A percentile compares a stretch with the other conserved stretches of the same genome.
Evolutionary conservation across 1,140 invertebrate genomes (phyloP).

Genomic region (Neuroterus valhalla): DNA sequence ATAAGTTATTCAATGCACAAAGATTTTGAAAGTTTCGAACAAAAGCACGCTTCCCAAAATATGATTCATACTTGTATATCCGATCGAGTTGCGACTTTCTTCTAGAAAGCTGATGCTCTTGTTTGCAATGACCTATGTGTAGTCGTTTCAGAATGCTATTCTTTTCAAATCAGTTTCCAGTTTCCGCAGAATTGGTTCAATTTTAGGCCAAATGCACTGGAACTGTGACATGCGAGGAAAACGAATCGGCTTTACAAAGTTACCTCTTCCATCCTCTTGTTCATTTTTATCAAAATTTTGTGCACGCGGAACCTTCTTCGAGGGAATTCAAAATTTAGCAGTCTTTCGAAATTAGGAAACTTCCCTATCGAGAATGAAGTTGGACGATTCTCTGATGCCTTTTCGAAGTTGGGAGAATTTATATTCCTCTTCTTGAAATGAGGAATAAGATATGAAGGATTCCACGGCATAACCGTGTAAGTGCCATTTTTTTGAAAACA

Average conservation of each 20-base stretch:
- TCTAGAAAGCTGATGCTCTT: conserved; percentile 36
- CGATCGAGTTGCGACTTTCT: background rate
- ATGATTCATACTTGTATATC: background rate
- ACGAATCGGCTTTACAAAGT: conserved; percentile 19
- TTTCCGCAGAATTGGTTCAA: conserved; percentile 64
- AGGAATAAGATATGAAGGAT: no score
- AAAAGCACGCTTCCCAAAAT: background rate
- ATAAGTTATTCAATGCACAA: no score
- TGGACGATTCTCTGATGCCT: no score
- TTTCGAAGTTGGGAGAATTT: no score
- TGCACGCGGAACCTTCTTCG: background rate
- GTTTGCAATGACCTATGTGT: conserved; percentile 53
- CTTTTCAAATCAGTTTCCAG: conserved; percentile 68
- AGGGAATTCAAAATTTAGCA: background rate
- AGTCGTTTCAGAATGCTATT: conserved; percentile 68
- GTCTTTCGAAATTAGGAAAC: background rate
- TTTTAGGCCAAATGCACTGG: conserved; percentile 57
- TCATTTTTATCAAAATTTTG: conserved; percentile 7
- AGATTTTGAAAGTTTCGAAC: background rate
- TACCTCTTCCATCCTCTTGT: background rate
- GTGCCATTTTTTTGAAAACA: no score
- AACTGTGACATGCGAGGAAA: background rate
- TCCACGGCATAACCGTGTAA: no score
- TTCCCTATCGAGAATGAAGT: no score
- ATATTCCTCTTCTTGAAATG: no score